Percentiles rank a stretch among this genome's conserved stretches.
Conservation (phyloP, 2,113 vertebrate species). For the Scartelaos histophorus region DNA sequence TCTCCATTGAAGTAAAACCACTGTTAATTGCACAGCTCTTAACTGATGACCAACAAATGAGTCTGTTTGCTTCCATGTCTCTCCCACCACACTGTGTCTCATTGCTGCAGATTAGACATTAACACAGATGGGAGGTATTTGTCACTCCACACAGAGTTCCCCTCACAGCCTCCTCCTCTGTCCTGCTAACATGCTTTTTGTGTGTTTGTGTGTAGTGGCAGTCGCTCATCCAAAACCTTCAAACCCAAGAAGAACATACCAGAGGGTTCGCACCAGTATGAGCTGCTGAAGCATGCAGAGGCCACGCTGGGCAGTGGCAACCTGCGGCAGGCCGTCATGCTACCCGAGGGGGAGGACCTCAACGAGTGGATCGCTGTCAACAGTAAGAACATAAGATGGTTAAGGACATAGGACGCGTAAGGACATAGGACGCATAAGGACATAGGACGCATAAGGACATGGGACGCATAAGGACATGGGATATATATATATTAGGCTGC, state of each 20-base stretch:
- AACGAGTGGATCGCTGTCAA: conserved; percentile 98
- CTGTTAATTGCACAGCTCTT: too few species aligned
- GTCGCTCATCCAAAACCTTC: conserved; percentile 93
- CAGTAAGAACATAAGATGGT: conserved; percentile 77
- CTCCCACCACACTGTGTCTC: too few species aligned
- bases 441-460: too few species aligned
- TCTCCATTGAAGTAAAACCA: too few species aligned
- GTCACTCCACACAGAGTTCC: background rate
- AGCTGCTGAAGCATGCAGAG: conserved; percentile 93
- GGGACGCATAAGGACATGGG: too few species aligned
- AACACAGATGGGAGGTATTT: background rate
- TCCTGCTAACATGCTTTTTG: background rate
- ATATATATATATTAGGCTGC: too few species aligned
- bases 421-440: too few species aligned
- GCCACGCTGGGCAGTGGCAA: conserved; percentile 94
- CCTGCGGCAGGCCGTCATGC: conserved; percentile 90
- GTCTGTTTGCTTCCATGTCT: too few species aligned
- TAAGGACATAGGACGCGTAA: background rate
- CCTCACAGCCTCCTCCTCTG: background rate
- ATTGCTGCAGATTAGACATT: too few species aligned
- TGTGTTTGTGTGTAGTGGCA: conserved; percentile 74
- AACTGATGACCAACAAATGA: too few species aligned
- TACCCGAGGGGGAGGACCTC: conserved; percentile 94
- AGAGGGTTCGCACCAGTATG: conserved; percentile 95
- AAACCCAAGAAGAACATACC: conserved; percentile 98